Evolutionary conservation across 2,888 invertebrate genomes (phyloP).

Genomic region (Drosophila nr. perissopoda): DNA sequence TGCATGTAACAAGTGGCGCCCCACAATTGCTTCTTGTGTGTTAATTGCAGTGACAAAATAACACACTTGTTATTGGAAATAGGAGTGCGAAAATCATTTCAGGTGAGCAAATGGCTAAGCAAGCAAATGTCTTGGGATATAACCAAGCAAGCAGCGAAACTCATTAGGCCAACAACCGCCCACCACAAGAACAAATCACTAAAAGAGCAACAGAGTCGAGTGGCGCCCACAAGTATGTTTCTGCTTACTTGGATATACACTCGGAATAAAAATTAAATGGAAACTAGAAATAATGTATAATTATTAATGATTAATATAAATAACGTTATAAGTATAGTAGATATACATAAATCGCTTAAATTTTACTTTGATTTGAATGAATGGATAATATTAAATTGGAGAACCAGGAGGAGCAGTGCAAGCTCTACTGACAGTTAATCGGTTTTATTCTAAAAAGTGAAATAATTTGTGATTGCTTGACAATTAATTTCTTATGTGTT

Average conservation of each 20-base stretch:
- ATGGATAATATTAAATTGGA: not conserved
- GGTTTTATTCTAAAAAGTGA: not conserved
- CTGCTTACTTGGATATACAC: constrained; percentile 1
- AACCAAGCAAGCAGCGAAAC: not conserved
- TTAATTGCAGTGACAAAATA: constrained; percentile 10
- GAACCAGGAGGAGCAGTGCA: not conserved
- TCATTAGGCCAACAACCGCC: constrained; percentile 15
- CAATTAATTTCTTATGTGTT: not conserved
- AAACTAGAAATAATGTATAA: not conserved
- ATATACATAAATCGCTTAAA: not conserved
- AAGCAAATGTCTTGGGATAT: not conserved
- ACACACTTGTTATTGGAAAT: constrained; percentile 9
- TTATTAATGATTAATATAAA: not conserved
- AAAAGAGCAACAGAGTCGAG: not conserved
- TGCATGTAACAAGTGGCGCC: constrained; percentile 72
- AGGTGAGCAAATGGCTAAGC: constrained; percentile 20
- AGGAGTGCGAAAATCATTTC: constrained; percentile 18
- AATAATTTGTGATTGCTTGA: not conserved
- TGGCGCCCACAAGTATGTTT: constrained; percentile 5
- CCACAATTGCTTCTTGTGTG: constrained; percentile 26
- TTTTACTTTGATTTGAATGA: not conserved
- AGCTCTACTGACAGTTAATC: accelerated
- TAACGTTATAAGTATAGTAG: not conserved
- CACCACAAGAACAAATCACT: not conserved
- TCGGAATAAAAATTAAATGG: not conserved